Evolutionary conservation across 2,888 invertebrate genomes (phyloP), one percentile per base, ranked within the genome.

Genomic region (Rhimphoctona megacephalus): DNA sequence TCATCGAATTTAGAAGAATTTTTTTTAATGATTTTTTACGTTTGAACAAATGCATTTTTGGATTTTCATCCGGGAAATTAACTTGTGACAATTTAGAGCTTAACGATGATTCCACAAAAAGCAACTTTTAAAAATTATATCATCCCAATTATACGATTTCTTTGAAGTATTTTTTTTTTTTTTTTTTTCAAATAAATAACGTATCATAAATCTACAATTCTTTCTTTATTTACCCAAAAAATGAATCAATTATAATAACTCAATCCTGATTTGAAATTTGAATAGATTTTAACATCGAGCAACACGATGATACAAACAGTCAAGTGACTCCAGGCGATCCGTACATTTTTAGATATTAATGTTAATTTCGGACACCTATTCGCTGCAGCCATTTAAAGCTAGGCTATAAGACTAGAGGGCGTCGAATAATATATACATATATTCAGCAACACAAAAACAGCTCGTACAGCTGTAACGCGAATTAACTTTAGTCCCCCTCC

Each of bases 281-380:
- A 22, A 39, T 9, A 4, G 11, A 9, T 39, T 30, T 61, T 17
- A 30, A 17, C n/a, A n/a, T 11, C 39, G n/a, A 36, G 8, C 66
- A 9, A 66, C 19, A n/a, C 22, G 57, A 61, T 9, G 39, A 46
- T 72, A 46, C 11, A 80, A 70, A 57, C 9, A 30, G 4, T 77
- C 52, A 46, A 57, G 78, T 74, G 78, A 74, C 74, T 85, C 85
- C 74, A 85, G 78, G 17, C 74, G 57, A 43, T 64, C 14, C 25
- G 43, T 49, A 69, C 85, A 54, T 61, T 82, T 85, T 82, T 78
- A 79, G 82, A 82, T 49, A 64, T 79, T 82, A 78, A 81, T 61
- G 85, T 81, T 85, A 85, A 85, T 79, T 82, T 85, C 82, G 82
- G 85, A 79, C 69, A 70, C 79, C 74, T 76, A 69, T 78, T 82